Evolutionary conservation across 1,140 invertebrate species (phyloP).

Genomic region (Chelonus insularis): DNA sequence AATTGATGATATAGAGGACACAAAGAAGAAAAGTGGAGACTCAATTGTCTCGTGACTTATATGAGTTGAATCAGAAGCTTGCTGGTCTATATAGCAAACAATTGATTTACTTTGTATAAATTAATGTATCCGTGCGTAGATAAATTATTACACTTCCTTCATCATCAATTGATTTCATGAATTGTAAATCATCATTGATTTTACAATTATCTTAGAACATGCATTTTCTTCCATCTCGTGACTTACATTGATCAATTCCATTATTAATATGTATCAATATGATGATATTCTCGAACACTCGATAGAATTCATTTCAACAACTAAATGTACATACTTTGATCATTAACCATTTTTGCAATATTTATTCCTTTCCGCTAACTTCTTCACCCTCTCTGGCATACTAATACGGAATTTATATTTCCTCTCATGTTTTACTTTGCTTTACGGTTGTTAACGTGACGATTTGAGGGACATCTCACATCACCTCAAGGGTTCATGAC

Average conservation of each 20-base stretch:
- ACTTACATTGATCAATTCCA: conserved; percentile 7
- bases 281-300: background rate
- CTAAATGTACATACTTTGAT: too few species aligned
- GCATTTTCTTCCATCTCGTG: background rate
- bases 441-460: conserved; percentile 8
- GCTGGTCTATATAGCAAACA: background rate
- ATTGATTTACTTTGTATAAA: background rate
- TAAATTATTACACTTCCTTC: background rate
- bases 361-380: too few species aligned
- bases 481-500: conserved; percentile 36
- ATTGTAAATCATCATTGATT: conserved; percentile 9
- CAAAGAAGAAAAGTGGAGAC: background rate
- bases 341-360: background rate
- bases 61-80: background rate
- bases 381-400: background rate
- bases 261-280: conserved; percentile 7
- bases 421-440: background rate
- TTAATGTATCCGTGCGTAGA: background rate
- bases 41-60: background rate
- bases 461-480: conserved; percentile 32
- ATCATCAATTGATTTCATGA: conserved; percentile 1
- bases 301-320: too few species aligned
- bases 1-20: background rate
- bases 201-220: background rate
- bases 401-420: background rate